These are phyloP conservation scores for Myiozetetes cayanensis DNA, from an alignment of 2,113 vertebrate species.

Conservation along the genomic window DNA sequence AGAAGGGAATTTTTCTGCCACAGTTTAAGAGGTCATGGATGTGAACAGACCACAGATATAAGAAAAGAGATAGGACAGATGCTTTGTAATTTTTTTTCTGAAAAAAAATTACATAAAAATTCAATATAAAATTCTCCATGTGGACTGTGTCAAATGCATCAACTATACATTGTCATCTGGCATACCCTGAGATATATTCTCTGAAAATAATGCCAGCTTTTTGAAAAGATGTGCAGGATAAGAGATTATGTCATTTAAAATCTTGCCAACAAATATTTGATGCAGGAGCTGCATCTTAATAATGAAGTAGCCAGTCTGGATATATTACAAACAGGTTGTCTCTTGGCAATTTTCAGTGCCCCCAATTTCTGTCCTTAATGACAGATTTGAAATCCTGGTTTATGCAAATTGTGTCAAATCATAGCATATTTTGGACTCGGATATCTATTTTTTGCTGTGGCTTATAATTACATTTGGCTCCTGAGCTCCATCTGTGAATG, in stretches of 20 bases:
- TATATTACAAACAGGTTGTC: background rate
- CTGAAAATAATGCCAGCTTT: background rate
- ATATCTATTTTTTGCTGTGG: slow-evolving; percentile 38
- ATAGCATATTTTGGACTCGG: background rate
- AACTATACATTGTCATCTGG: background rate
- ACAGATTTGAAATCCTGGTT: slow-evolving; percentile 42
- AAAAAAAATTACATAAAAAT: background rate
- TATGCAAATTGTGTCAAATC: slow-evolving; percentile 51
- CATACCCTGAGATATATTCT: background rate
- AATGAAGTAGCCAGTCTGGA: background rate
- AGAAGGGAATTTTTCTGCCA: background rate
- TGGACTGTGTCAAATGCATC: background rate
- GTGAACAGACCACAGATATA: background rate
- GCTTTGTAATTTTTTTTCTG: background rate
- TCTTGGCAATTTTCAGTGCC: background rate
- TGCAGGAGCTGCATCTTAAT: background rate
- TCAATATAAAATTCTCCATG: background rate
- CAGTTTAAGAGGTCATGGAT: background rate
- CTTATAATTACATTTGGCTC: slow-evolving; percentile 29
- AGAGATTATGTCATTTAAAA: background rate
- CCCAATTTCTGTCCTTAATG: slow-evolving; percentile 48
- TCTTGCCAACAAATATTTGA: background rate
- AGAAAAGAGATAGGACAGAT: background rate
- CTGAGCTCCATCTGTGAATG: background rate
- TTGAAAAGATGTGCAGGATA: background rate